phyloP scores from a whole-genome alignment of 2,797 vertebrate genomes.

The Onychomys arenicola region DNA sequence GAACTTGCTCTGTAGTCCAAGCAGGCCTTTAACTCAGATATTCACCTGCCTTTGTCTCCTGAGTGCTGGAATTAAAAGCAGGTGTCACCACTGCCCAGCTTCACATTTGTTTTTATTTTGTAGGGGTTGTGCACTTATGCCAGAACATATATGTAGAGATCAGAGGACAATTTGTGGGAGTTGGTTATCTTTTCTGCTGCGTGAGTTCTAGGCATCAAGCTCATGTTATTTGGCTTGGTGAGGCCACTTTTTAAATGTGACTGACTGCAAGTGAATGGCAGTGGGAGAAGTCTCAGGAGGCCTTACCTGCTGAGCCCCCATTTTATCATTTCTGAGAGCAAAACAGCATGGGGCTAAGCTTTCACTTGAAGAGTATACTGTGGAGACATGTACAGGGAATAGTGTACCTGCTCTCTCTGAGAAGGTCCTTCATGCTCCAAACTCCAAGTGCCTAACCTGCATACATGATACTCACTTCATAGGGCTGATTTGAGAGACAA shows the following conservation, averaged over 20 bases:
- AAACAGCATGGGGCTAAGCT: background rate
- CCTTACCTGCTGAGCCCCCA: background rate
- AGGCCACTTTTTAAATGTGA: no score
- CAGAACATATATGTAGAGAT: background rate
- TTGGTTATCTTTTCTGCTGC: no score
- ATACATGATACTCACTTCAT: background rate
- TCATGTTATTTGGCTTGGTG: no score
- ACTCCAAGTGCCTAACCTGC: background rate
- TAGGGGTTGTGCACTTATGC: no score
- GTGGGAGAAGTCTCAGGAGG: background rate
- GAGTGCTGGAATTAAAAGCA: background rate
- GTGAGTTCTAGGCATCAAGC: background rate
- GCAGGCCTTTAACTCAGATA: background rate
- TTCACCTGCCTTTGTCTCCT: background rate
- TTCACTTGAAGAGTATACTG: background rate
- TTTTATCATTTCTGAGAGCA: background rate
- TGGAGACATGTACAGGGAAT: no score
- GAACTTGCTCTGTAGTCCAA: background rate
- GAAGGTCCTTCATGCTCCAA: background rate
- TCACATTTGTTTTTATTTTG: background rate
- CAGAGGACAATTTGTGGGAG: background rate
- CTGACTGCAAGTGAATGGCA: background rate
- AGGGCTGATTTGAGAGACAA: background rate
- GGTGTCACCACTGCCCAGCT: background rate
- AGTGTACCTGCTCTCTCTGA: background rate